Evolutionary conservation across 2,888 invertebrate species (phyloP).

Genomic region (Drosophila suboccidentalis): DNA sequence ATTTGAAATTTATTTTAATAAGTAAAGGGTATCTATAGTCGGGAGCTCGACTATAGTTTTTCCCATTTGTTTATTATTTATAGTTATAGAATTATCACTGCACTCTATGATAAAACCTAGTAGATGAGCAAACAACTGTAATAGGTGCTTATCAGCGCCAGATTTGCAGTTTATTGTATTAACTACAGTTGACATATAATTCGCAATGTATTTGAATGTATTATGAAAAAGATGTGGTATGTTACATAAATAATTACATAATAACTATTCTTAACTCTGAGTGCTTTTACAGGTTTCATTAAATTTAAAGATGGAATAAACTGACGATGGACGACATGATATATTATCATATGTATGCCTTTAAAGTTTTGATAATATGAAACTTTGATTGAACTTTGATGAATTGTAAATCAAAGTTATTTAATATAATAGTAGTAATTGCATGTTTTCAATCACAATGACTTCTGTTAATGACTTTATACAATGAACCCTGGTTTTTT

Average conservation of each 20-base stretch:
- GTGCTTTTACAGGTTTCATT: not conserved
- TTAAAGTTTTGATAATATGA: not conserved
- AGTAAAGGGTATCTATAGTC: no score
- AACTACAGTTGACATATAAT: not conserved
- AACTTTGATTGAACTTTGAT: no score
- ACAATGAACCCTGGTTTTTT: not conserved
- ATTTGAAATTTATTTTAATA: no score
- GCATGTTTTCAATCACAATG: no score
- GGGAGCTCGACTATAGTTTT: no score
- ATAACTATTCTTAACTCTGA: not conserved
- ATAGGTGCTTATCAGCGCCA: not conserved
- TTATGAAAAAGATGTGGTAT: not conserved
- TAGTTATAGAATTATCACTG: conserved; percentile 6
- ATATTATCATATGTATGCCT: not conserved
- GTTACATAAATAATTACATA: not conserved
- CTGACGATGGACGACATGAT: not conserved
- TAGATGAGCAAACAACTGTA: not conserved
- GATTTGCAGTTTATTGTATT: not conserved
- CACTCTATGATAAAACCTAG: not conserved
- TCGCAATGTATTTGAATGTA: not conserved
- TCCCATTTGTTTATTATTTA: no score
- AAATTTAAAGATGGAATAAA: not conserved
- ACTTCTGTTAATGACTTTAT: not conserved
- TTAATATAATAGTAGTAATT: not conserved
- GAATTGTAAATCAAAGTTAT: no score